Percentiles rank a stretch among this genome's conserved stretches.
These are phyloP conservation scores for Sceliomorpha sp. DNA, from an alignment of 2,888 invertebrate genomes.

Conservation along the genomic window DNA sequence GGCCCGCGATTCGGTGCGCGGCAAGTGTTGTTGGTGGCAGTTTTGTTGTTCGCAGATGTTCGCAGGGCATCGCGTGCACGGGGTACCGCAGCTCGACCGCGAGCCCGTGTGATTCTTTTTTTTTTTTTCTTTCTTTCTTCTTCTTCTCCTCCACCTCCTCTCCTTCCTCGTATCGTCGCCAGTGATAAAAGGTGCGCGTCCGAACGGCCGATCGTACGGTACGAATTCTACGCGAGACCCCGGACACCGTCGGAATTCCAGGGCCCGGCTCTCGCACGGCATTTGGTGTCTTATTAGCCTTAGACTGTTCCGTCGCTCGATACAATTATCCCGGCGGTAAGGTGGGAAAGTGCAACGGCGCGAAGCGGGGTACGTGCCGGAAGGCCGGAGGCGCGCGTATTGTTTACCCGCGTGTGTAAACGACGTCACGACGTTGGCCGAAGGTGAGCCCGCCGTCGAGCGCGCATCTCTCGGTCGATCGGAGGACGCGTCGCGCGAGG, in stretches of 20 bases:
- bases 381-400: conserved; percentile 21
- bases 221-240: too few species aligned
- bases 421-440: conserved; percentile 25
- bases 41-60: conserved; percentile 12
- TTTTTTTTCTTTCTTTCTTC: too few species aligned
- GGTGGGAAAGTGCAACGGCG: conserved; percentile 47
- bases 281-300: conserved; percentile 20
- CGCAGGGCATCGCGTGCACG: conserved; percentile 14
- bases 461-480: conserved; percentile 43
- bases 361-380: conserved; percentile 33
- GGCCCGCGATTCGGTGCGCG: neutral
- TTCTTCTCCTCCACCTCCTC: too few species aligned
- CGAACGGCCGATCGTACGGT: neutral
- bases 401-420: conserved; percentile 23
- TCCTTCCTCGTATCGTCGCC: conserved; percentile 1
- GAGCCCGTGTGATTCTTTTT: neutral
- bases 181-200: conserved; percentile 22
- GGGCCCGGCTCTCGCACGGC: neutral
- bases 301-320: conserved; percentile 14
- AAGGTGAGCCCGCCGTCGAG: too few species aligned
- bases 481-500: conserved; percentile 68
- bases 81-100: conserved; percentile 2
- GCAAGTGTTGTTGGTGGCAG: conserved; percentile 3
- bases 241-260: too few species aligned
- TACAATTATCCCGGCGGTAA: conserved; percentile 23